These are phyloP conservation scores for Xenus cinereus DNA, from an alignment of 2,113 vertebrate species.

Conservation along the genomic window DNA sequence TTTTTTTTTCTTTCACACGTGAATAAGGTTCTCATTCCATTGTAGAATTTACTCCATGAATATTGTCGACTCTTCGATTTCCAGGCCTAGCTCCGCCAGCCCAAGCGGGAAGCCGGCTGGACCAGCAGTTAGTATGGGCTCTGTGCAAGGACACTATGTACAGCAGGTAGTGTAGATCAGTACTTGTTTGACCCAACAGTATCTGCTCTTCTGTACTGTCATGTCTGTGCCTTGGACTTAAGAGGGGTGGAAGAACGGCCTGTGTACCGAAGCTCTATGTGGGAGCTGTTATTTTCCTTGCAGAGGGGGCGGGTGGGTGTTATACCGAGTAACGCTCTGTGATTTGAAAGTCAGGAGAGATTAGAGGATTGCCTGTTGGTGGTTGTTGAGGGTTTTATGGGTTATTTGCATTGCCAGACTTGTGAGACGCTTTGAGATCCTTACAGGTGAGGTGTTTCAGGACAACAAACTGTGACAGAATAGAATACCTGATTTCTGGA, in stretches of 20 bases:
- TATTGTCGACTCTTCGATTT: conserved; percentile 81
- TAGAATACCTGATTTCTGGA: neutral
- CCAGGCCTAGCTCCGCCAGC: conserved; percentile 95
- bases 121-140: conserved; percentile 82
- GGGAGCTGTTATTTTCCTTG: neutral
- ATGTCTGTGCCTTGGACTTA: neutral
- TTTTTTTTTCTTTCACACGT: conserved; percentile 20
- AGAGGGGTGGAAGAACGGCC: neutral
- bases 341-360: neutral
- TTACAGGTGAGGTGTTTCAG: neutral
- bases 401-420: neutral
- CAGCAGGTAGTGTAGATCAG: conserved; percentile 85
- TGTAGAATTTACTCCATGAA: conserved; percentile 70
- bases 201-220: neutral
- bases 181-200: neutral
- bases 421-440: neutral
- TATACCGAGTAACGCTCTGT: neutral
- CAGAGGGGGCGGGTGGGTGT: neutral
- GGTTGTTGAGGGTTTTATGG: neutral
- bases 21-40: conserved; percentile 67
- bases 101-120: conserved; percentile 93
- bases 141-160: conserved; percentile 89
- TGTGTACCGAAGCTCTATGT: neutral
- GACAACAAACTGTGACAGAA: neutral
- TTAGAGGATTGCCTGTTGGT: neutral